A percentile compares a stretch with the other conserved stretches of the same genome.
Conservation (phyloP, 1,140 invertebrate genomes). For the Nymphalis io region DNA sequence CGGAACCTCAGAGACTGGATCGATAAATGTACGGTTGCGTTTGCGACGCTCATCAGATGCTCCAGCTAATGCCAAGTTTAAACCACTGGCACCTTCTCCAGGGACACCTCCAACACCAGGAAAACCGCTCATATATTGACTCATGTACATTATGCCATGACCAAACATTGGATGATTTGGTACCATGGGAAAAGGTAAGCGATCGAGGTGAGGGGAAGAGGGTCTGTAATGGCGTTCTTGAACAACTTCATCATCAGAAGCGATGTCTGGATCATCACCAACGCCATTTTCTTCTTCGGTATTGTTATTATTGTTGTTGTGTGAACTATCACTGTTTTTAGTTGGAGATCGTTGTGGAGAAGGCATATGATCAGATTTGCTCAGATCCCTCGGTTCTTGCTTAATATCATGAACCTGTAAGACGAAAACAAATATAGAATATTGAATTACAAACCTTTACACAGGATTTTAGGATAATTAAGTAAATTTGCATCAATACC, state of each 20-base stretch:
- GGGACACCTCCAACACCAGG: constrained; percentile 73
- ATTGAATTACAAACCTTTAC: background rate
- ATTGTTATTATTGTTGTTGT: constrained; percentile 75
- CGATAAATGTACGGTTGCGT: constrained; percentile 98
- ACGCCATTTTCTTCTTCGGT: constrained; percentile 79
- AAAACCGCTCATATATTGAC: constrained; percentile 88
- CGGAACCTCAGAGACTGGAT: constrained; percentile 98
- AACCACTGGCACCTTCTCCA: constrained; percentile 77
- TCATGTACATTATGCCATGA: constrained; percentile 95
- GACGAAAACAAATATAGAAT: constrained; percentile 19
- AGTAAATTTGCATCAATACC: constrained; percentile 48
- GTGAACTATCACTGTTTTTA: constrained; percentile 79
- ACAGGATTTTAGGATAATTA: background rate
- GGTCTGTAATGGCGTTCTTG: constrained; percentile 71
- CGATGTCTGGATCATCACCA: constrained; percentile 67
- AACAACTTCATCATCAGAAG: constrained; percentile 71
- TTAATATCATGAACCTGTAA: constrained; percentile 78
- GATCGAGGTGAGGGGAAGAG: constrained; percentile 73
- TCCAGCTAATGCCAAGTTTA: constrained; percentile 83
- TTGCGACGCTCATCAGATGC: constrained; percentile 92
- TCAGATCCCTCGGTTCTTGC: constrained; percentile 80
- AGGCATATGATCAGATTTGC: constrained; percentile 69
- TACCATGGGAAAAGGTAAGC: constrained; percentile 87
- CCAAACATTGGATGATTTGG: constrained; percentile 90
- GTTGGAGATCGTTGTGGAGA: constrained; percentile 75